Percentiles rank a stretch among this genome's conserved stretches.
Conservation (phyloP, 2,888 invertebrate species). For the Heteromyza rotundicornis region DNA sequence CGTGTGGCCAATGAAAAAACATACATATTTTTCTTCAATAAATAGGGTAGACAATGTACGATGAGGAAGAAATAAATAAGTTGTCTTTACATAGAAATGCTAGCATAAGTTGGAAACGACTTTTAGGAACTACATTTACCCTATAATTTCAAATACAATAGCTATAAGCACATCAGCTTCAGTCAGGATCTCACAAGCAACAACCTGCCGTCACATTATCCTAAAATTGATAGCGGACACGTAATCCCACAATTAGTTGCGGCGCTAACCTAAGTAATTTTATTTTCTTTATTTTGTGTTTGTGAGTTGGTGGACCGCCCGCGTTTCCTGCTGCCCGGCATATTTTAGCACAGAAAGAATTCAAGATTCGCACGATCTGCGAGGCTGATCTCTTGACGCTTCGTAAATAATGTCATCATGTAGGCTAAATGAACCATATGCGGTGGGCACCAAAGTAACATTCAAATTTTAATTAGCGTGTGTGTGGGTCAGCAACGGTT, state of each 20-base stretch:
- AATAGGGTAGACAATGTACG: too few relatives aligned
- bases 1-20: background rate
- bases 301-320: slow-evolving; percentile 25
- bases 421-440: slow-evolving; percentile 21
- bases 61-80: too few relatives aligned
- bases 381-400: slow-evolving; percentile 20
- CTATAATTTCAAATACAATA: too few relatives aligned
- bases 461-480: slow-evolving; percentile 24
- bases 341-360: background rate
- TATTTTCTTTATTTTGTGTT: background rate
- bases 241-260: slow-evolving; percentile 38
- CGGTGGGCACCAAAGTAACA: background rate
- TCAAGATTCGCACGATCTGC: slow-evolving; percentile 29
- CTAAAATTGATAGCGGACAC: slow-evolving; percentile 31
- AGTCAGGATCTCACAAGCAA: slow-evolving; percentile 27
- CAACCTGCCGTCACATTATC: slow-evolving; percentile 15
- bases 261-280: background rate
- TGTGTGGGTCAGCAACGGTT: too few relatives aligned
- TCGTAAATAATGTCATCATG: slow-evolving; percentile 31
- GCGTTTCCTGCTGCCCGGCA: slow-evolving; percentile 11
- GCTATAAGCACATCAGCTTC: too few relatives aligned
- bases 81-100: background rate
- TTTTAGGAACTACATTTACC: too few relatives aligned
- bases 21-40: too few relatives aligned
- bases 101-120: too few relatives aligned